Conservation (phyloP, 2,797 vertebrate genomes). For the Chelidonichthys spinosus region DNA sequence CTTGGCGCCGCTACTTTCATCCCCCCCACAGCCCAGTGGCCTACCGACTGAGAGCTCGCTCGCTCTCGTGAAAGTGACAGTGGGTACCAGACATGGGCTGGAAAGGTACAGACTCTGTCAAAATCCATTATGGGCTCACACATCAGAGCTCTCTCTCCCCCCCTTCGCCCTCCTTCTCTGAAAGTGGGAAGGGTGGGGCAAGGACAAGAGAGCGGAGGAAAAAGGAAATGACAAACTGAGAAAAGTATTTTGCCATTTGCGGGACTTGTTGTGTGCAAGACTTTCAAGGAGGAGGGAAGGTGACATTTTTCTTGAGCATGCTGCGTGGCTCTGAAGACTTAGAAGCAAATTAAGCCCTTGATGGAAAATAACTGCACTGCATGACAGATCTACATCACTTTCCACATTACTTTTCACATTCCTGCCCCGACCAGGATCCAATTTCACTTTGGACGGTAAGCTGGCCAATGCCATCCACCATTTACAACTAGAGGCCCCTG, state of each 20-base stretch:
- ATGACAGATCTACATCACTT: constrained; percentile 72
- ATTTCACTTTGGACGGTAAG: constrained; percentile 60
- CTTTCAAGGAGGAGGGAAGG: constrained; percentile 50
- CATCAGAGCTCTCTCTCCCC: background rate
- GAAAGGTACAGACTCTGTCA: constrained; percentile 35
- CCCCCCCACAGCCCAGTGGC: background rate
- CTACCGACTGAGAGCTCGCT: background rate
- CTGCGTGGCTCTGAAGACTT: constrained; percentile 32
- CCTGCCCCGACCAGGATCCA: constrained; percentile 56
- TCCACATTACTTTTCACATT: constrained; percentile 74
- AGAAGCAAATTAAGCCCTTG: constrained; percentile 65
- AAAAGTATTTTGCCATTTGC: constrained; percentile 82
- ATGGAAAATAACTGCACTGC: constrained; percentile 67
- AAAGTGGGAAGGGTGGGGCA: constrained; percentile 40
- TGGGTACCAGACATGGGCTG: constrained; percentile 16
- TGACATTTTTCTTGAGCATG: constrained; percentile 50
- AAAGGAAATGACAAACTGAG: constrained; percentile 80
- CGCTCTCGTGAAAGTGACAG: background rate
- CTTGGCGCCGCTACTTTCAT: background rate
- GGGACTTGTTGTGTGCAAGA: constrained; percentile 64
- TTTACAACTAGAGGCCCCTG: constrained; percentile 31
- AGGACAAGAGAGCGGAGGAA: constrained; percentile 45
- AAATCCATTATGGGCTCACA: constrained; percentile 41
- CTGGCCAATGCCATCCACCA: constrained; percentile 56
- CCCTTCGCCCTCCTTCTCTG: constrained; percentile 13